Base-by-base conservation (phyloP, 2,113 vertebrate genomes). In the Theristicus caerulescens region DNA sequence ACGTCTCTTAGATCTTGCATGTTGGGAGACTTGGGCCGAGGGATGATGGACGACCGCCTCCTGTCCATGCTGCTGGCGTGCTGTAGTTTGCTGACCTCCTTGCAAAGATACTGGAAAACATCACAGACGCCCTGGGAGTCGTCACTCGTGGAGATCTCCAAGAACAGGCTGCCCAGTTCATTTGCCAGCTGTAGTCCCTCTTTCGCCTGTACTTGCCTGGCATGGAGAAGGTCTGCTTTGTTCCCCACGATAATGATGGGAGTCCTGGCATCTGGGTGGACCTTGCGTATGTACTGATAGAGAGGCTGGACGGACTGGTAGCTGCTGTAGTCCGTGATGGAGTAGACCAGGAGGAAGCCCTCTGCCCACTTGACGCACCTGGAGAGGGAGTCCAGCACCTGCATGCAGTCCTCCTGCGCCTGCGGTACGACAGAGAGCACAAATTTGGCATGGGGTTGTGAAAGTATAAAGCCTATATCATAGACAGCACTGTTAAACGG, bases 1-100 rank as follows among this genome's bases (percentile, higher is more conserved):
- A 55, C 98, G 98, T 88, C 98, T 97, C 97, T 99, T 67, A 99
- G 96, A 62, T 99, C 98, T 82, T 99, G 98, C 98, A 99, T 98
- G 91, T 99, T 98, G 81, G 98, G 98, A 9, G 98, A 99, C 36
- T 98, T 98, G 1, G 98, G 98, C 66, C 98, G 97, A 12, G 98
- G 98, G 34, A 98, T 98, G 86, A 98, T 80, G 71, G 98, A 98
- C 0, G 81, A 90, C 36, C 98, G 82, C 32, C 98, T 97, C 81
- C 97, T 97, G 55, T 98, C 98, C 1, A 57, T 16, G 51, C 94
- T 95, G 71, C 91, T 17, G 0, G 89, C 38, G 3, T 98, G 98
- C 78, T 98, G 98, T 6, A 97, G 51, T 52, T 98, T 98, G 97
- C 97, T 98, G 61, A 98, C 98, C 90, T 98, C 98, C 66, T 98